Evolutionary conservation across 2,113 vertebrate species (phyloP), one percentile per base, ranked within the genome.

Genomic region (Acrocephalus arundinaceus): DNA sequence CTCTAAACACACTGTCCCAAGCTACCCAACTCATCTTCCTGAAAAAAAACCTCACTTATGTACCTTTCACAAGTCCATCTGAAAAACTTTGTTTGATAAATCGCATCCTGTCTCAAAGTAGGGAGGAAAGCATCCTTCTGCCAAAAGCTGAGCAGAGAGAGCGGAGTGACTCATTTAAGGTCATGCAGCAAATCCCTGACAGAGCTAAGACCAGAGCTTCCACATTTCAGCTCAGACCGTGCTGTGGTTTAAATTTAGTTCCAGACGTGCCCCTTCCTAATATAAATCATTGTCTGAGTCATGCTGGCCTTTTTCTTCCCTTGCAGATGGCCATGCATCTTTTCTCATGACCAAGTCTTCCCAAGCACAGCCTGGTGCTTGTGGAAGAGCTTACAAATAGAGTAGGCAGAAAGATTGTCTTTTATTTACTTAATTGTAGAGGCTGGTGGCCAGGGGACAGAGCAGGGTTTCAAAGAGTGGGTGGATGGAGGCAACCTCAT

Each of bases 201-300:
- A 79, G 37, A 75, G 10, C 25, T 72, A 72, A 75, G 35, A 49
- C 19, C 57, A 87, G 49, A 82, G 54, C 35, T 75, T 92, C 59
- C 70, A 91, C 43, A 11, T 62, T 57, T 66, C 46, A 70, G 70
- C 49, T 89, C 82, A 70, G 81, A 63, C 16, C 16, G 51, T 27
- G 30, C 4, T 55, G 71, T 55, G 77, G 89, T 79, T 91, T 89
- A 96, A 94, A 95, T 85, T 87, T 83, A 94, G 66, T 66, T 85
- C 78, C 63, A 93, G 93, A 96, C 82, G 59, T 83, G 46, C 30
- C 67, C 67, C 55, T 83, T 58, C 51, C 54, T 87, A 35, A 70
- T 39, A 80, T 80, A 94, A 89, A 91, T 91, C 33, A 48, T 43
- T 49, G 22, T 48, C 85, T 94, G 87, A 90, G 48, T 94, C 90